Evolutionary conservation across 2,888 invertebrate species (phyloP).

Genomic region (Tenodera sinensis): DNA sequence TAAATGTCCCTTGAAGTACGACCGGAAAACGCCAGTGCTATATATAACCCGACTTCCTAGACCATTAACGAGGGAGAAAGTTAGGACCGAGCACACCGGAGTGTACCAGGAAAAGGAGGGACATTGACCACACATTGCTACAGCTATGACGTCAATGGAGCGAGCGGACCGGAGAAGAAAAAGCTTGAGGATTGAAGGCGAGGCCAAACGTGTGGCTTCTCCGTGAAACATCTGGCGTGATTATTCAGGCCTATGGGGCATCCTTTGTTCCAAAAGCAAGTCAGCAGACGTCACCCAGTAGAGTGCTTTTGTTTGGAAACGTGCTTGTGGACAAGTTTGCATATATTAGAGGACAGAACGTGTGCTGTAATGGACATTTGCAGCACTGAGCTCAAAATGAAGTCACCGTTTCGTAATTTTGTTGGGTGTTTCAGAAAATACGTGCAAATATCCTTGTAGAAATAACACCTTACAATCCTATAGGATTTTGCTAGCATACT

Average conservation of each 20-base stretch:
- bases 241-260: background rate
- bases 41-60: background rate
- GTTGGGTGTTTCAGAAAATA: too few relatives aligned
- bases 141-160: background rate
- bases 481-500: too few relatives aligned
- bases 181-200: background rate
- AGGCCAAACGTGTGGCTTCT: background rate
- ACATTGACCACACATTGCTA: background rate
- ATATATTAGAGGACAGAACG: too few relatives aligned
- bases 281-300: background rate
- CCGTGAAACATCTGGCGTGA: background rate
- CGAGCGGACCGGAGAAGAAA: background rate
- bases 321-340: too few relatives aligned
- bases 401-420: too few relatives aligned
- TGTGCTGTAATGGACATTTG: too few relatives aligned
- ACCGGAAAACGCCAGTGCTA: background rate
- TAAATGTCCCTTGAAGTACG: too few relatives aligned
- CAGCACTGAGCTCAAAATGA: too few relatives aligned
- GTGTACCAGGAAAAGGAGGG: background rate
- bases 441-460: too few relatives aligned
- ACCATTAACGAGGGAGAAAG: background rate
- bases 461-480: too few relatives aligned
- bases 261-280: background rate
- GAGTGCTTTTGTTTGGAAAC: too few relatives aligned
- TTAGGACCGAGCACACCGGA: background rate